Evolutionary conservation across 2,888 invertebrate species (phyloP).

Genomic region (Trachelus tabidus): DNA sequence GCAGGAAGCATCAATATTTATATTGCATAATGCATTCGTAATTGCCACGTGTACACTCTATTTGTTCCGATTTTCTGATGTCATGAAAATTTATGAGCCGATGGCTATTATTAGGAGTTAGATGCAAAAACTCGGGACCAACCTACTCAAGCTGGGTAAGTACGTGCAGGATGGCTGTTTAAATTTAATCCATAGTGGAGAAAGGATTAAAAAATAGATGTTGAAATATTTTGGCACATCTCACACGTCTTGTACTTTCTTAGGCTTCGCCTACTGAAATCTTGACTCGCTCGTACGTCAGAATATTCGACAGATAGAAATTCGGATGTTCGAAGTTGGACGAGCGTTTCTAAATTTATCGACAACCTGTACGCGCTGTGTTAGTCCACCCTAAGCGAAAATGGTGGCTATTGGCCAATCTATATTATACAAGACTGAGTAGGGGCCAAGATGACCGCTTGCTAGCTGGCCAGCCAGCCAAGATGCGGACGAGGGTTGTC

Average conservation of each 20-base stretch:
- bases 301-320: neutral
- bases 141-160: neutral
- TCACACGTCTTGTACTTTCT: neutral
- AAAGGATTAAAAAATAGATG: neutral
- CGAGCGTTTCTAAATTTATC: slow-evolving; percentile 60
- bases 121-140: slow-evolving; percentile 32
- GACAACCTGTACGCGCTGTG: slow-evolving; percentile 58
- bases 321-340: slow-evolving; percentile 33
- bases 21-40: slow-evolving; percentile 65
- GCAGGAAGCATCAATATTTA: slow-evolving; percentile 66
- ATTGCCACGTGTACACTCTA: slow-evolving; percentile 65
- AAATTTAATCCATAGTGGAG: neutral
- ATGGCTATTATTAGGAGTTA: slow-evolving; percentile 62
- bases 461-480: slow-evolving; percentile 38
- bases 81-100: slow-evolving; percentile 65
- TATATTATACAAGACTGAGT: slow-evolving; percentile 12
- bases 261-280: neutral
- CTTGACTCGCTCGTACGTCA: neutral
- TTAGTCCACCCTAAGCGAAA: slow-evolving; percentile 32
- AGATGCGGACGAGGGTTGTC: slow-evolving; percentile 49
- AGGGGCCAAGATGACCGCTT: slow-evolving; percentile 54
- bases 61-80: slow-evolving; percentile 65
- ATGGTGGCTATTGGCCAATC: slow-evolving; percentile 16
- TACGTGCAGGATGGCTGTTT: neutral
- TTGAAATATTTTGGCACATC: neutral